Base-by-base conservation (phyloP, 1,140 invertebrate genomes). In the Mya arenaria region DNA sequence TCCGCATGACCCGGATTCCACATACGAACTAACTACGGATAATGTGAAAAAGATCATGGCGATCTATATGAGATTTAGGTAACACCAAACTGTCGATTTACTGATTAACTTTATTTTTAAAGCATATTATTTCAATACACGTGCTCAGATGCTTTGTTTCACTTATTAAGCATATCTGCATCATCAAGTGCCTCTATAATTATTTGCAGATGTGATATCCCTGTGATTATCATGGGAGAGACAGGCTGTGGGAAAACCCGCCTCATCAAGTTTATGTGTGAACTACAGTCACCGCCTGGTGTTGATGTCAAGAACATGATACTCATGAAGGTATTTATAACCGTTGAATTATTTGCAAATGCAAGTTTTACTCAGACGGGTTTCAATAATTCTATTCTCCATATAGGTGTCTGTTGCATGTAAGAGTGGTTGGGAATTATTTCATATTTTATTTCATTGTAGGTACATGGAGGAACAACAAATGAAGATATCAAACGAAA, bases 181-280 rank as follows among this genome's bases (percentile, higher is more conserved):
- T n/a, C n/a, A n/a, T n/a, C n/a, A n/a, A n/a, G n/a, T n/a, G n/a
- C n/a, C n/a, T n/a, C n/a, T n/a, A n/a, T n/a, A n/a, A n/a, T n/a
- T n/a, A n/a, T n/a, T n/a, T n/a, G n/a, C 58, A 90, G 90, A 63
- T 90, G 90, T 86, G 84, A 87, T 69, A 91, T 92, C 39, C 91
- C 91, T 52, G 91, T 92, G 4, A 81, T 92, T 39, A 85, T 92
- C 19, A 92, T 92, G 91, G 91, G 91, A 10, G 91, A 92, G 73
- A 92, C 91, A 25, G 91, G 91, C 28, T 92, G 90, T 84, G 91
- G 91, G 10, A 92, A 92, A 78, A 91, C 90, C 10, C 81, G 87
- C 17, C 80, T 91, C 34, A 84, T 91, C 39, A 86, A 89, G 48
- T 91, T 91, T 74, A 83, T 91, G 84, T 91, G 89, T 84, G 72